Percentiles rank a stretch among this genome's conserved stretches.
Evolutionary conservation across 2,113 vertebrate genomes (phyloP).

Genomic region (Dicentrarchus labrax): DNA sequence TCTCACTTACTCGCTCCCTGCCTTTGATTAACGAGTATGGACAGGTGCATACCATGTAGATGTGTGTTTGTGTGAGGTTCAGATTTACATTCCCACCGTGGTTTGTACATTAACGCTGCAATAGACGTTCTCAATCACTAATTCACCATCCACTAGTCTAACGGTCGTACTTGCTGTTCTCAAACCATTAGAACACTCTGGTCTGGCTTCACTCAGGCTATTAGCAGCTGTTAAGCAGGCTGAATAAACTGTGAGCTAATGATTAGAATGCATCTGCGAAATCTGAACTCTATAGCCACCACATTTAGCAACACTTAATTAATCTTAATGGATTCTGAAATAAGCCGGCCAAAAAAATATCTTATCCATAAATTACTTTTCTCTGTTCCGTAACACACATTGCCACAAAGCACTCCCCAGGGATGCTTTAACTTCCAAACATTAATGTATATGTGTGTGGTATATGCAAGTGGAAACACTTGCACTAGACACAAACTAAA

Average conservation of each 20-base stretch:
- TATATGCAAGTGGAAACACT: conserved; percentile 25
- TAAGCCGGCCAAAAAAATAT: conserved; percentile 79
- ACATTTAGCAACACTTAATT: conserved; percentile 82
- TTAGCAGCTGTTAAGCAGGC: conserved; percentile 74
- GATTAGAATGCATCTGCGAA: conserved; percentile 77
- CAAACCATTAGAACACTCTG: conserved; percentile 67
- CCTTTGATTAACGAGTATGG: conserved; percentile 66
- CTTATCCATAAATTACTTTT: conserved; percentile 78
- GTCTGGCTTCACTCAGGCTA: conserved; percentile 69
- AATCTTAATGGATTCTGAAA: conserved; percentile 85
- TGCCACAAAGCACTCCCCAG: conserved; percentile 62
- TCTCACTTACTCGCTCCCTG: conserved; percentile 51
- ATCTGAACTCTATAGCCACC: conserved; percentile 70
- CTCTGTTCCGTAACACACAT: conserved; percentile 56
- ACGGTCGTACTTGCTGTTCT: conserved; percentile 54
- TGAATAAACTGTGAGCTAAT: conserved; percentile 74
- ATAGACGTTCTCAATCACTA: conserved; percentile 49
- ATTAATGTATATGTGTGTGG: conserved; percentile 51
- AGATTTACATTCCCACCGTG: conserved; percentile 56
- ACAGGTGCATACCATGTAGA: conserved; percentile 55
- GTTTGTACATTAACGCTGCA: conserved; percentile 54
- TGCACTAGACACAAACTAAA: conserved; percentile 3
- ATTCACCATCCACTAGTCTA: conserved; percentile 47
- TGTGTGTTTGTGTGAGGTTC: conserved; percentile 19
- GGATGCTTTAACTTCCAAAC: conserved; percentile 48